Evolutionary conservation across 2,113 vertebrate species (phyloP).

Genomic region (Festucalex cinctus): DNA sequence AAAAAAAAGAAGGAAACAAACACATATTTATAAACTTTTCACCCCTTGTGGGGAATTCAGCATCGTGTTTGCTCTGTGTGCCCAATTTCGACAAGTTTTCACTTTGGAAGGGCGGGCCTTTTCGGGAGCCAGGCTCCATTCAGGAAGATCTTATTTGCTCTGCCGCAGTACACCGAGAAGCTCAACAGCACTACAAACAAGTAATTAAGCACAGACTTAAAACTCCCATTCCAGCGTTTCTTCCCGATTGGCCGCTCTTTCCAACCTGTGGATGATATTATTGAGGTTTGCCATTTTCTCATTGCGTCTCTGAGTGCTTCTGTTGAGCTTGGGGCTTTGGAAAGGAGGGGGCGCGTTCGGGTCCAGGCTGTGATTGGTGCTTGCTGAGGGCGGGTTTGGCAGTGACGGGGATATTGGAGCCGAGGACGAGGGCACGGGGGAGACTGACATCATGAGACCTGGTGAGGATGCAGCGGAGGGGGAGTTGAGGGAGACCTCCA

Average conservation of each 20-base stretch:
- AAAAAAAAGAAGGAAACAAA: slow-evolving; percentile 88
- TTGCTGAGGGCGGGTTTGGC: slow-evolving; percentile 60
- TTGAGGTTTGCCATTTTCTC: slow-evolving; percentile 99
- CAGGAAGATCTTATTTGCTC: slow-evolving; percentile 41
- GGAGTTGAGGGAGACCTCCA: slow-evolving; percentile 87
- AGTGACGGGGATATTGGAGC: slow-evolving; percentile 87
- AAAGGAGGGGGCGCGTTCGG: slow-evolving; percentile 66
- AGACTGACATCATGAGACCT: slow-evolving; percentile 85
- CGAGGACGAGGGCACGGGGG: slow-evolving; percentile 84
- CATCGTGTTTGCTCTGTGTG: slow-evolving; percentile 35
- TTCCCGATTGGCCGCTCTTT: slow-evolving; percentile 92
- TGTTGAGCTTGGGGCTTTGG: slow-evolving; percentile 79
- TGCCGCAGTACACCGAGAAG: slow-evolving; percentile 27
- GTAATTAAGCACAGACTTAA: slow-evolving; percentile 58
- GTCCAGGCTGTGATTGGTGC: slow-evolving; percentile 71
- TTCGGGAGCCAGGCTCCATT: slow-evolving; percentile 46
- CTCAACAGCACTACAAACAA: slow-evolving; percentile 23
- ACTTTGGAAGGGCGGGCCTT: not conserved
- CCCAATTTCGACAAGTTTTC: slow-evolving; percentile 26
- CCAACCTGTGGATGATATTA: slow-evolving; percentile 96
- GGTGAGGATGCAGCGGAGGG: slow-evolving; percentile 90
- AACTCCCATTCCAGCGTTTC: slow-evolving; percentile 97
- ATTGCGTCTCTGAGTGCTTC: slow-evolving; percentile 87
- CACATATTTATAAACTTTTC: slow-evolving; percentile 93
- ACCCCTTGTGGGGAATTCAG: slow-evolving; percentile 62